Conservation (phyloP, 2,888 invertebrate species). For the Nipponacmea schrenckii region DNA sequence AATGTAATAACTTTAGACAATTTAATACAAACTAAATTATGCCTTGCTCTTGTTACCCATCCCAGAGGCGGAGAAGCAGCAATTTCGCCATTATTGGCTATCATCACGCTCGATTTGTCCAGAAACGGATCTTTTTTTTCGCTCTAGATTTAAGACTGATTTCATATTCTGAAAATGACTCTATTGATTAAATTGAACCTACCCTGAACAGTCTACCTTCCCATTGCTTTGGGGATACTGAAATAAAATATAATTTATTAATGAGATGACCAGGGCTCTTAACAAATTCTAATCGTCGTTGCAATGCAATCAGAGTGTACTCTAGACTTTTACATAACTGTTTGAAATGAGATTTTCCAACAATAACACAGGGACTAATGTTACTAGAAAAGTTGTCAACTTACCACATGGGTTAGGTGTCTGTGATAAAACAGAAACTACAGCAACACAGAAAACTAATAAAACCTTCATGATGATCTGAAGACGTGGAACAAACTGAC, state of each 20-base stretch:
- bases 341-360: too few species aligned
- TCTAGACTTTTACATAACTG: too few species aligned
- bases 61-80: background rate
- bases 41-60: too few species aligned
- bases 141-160: too few species aligned
- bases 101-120: too few species aligned
- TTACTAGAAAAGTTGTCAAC: background rate
- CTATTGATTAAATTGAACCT: conserved; percentile 15
- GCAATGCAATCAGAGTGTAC: too few species aligned
- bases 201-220: conserved; percentile 41
- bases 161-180: too few species aligned
- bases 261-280: background rate
- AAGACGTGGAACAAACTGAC: background rate
- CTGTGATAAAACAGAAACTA: conserved; percentile 12
- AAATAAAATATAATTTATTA: conserved; percentile 15
- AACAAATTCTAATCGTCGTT: too few species aligned
- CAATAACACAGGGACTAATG: too few species aligned
- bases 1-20: background rate
- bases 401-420: conserved; percentile 20
- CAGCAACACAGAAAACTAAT: conserved; percentile 1
- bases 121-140: too few species aligned
- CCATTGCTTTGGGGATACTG: conserved; percentile 45
- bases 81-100: too few species aligned
- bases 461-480: background rate
- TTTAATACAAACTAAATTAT: background rate